phyloP scores from a whole-genome alignment of 2,888 invertebrate species.

The Chromoteleia sp. region DNA sequence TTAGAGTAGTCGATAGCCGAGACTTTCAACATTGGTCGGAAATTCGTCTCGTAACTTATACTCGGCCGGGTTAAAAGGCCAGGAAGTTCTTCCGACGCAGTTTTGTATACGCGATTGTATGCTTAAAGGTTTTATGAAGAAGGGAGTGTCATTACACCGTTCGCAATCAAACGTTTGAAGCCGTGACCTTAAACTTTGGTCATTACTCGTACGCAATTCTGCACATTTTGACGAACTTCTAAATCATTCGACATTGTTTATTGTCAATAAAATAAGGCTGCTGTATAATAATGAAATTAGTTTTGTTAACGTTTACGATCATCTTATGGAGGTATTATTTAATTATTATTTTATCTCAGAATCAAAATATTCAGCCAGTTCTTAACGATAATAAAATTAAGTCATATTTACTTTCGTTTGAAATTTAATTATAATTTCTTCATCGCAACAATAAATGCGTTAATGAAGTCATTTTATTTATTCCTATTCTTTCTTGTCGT shows the following conservation, averaged over 20 bases:
- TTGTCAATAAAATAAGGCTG: conserved; percentile 23
- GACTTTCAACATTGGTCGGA: background rate
- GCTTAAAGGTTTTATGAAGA: conserved; percentile 31
- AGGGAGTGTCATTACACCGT: conserved; percentile 16
- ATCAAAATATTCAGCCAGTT: too few species aligned
- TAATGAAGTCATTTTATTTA: too few species aligned
- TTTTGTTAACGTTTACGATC: conserved; percentile 10
- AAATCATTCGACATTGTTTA: conserved; percentile 29
- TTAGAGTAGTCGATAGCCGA: conserved; percentile 10
- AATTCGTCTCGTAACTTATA: conserved; percentile 10
- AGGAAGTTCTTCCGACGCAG: conserved; percentile 19
- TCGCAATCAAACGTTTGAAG: conserved; percentile 31
- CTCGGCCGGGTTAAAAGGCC: background rate
- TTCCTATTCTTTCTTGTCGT: too few species aligned
- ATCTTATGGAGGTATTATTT: background rate
- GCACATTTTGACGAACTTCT: conserved; percentile 13
- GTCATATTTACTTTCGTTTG: too few species aligned
- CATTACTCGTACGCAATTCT: conserved; percentile 24
- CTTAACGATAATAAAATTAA: too few species aligned
- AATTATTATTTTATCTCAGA: background rate
- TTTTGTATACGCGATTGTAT: conserved; percentile 13
- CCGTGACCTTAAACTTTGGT: conserved; percentile 24
- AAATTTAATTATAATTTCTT: too few species aligned
- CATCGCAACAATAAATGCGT: too few species aligned
- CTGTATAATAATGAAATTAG: conserved; percentile 2